Evolutionary conservation across 2,888 invertebrate genomes (phyloP).

Genomic region (Auanema sp.): DNA sequence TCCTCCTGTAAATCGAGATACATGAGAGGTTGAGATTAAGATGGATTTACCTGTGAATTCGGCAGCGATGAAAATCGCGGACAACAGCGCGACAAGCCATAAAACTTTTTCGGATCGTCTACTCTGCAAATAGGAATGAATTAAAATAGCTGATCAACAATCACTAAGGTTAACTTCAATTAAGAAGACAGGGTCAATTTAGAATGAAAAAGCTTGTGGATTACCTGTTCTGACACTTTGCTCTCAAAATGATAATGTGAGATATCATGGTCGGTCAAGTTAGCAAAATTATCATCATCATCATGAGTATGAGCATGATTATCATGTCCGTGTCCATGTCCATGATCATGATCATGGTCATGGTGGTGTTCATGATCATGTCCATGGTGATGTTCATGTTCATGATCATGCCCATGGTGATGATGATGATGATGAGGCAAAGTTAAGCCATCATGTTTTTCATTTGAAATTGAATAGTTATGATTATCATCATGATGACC

Average conservation of each 20-base stretch:
- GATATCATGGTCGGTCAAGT: conserved; percentile 10
- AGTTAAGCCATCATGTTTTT: too few species aligned
- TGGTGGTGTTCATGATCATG: conserved; percentile 18
- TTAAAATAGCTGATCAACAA: neutral
- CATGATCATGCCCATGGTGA: conserved; percentile 22
- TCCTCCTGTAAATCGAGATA: conserved; percentile 33
- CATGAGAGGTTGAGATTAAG: neutral
- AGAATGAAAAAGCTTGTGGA: conserved; percentile 1
- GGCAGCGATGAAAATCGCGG: conserved; percentile 48
- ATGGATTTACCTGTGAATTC: conserved; percentile 30
- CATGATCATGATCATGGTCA: conserved; percentile 12
- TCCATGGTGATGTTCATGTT: conserved; percentile 7
- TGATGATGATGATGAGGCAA: too few species aligned
- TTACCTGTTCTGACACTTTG: neutral
- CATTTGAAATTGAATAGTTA: too few species aligned
- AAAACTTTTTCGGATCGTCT: conserved; percentile 48
- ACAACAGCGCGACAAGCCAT: conserved; percentile 47
- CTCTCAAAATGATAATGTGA: neutral
- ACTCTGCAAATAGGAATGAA: conserved; percentile 33
- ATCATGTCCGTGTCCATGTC: neutral
- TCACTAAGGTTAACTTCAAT: neutral
- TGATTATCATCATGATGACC: neutral
- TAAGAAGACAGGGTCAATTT: neutral
- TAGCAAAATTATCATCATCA: conserved; percentile 11
- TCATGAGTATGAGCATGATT: conserved; percentile 3